A percentile compares a stretch with the other conserved stretches of the same genome.
These are phyloP conservation scores for Nettapus auritus DNA, from an alignment of 2,113 vertebrate species.

Conservation along the genomic window DNA sequence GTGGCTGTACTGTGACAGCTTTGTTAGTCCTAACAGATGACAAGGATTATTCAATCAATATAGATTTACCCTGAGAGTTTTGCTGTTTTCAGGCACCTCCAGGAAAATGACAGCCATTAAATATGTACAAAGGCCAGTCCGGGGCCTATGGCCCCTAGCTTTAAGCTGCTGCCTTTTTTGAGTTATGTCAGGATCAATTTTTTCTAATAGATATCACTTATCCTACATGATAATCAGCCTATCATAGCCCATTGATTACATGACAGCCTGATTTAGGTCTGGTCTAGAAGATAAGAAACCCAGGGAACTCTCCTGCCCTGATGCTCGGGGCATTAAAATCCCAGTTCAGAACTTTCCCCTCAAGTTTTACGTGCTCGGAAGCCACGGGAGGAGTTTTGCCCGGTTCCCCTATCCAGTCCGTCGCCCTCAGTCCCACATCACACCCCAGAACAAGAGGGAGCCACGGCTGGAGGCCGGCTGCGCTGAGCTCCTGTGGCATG, in stretches of 20 bases:
- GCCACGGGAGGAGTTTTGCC: neutral
- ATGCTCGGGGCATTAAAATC: slow-evolving; percentile 27
- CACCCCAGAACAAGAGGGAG: neutral
- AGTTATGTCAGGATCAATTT: slow-evolving; percentile 79
- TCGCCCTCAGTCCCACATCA: accelerated
- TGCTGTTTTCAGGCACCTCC: slow-evolving; percentile 70
- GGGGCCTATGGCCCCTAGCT: slow-evolving; percentile 63
- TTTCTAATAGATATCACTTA: slow-evolving; percentile 80
- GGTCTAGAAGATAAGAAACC: slow-evolving; percentile 72
- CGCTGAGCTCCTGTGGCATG: neutral
- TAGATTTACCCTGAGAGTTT: slow-evolving; percentile 75
- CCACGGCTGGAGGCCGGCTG: neutral
- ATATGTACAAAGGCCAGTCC: slow-evolving; percentile 73
- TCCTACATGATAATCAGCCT: slow-evolving; percentile 79
- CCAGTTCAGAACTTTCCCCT: slow-evolving; percentile 3
- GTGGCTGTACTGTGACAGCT: slow-evolving; percentile 83
- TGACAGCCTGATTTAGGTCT: slow-evolving; percentile 73
- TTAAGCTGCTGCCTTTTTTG: slow-evolving; percentile 68
- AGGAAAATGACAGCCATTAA: slow-evolving; percentile 75
- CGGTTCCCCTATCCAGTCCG: accelerated
- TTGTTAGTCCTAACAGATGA: slow-evolving; percentile 88
- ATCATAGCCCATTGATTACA: slow-evolving; percentile 77
- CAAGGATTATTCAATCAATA: slow-evolving; percentile 86
- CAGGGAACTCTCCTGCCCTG: slow-evolving; percentile 23
- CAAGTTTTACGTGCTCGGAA: neutral